Conservation (phyloP, 2,113 vertebrate genomes). For the Triplophysa rosa region DNA sequence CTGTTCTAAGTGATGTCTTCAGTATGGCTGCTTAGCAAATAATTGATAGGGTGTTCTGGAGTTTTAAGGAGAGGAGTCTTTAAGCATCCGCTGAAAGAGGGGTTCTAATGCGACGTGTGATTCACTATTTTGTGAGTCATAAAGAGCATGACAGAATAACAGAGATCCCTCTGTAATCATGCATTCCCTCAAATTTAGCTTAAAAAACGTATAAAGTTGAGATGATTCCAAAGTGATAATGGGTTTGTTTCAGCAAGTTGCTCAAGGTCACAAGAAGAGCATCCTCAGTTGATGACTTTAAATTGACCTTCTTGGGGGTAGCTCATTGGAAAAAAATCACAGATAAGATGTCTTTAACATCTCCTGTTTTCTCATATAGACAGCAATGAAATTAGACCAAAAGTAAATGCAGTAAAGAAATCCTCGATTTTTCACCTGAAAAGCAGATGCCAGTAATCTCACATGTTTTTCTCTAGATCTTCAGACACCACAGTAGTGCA, state of each 20-base stretch:
- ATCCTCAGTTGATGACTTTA: conserved; percentile 4
- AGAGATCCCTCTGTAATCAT: conserved; percentile 4
- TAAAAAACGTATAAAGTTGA: conserved; percentile 51
- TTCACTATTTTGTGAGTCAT: conserved; percentile 68
- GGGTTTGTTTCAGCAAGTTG: not conserved
- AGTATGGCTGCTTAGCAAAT: conserved; percentile 73
- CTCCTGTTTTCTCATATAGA: no score
- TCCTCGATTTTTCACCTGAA: no score
- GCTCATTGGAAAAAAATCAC: no score
- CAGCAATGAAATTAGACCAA: no score
- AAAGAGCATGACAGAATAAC: conserved; percentile 45
- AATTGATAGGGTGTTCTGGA: conserved; percentile 71
- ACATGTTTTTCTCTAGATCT: no score
- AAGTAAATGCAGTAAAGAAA: no score
- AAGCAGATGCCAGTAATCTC: no score
- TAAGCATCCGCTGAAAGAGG: conserved; percentile 53
- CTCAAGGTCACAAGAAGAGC: not conserved
- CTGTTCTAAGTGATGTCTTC: conserved; percentile 72
- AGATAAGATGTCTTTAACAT: no score
- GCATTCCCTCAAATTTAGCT: conserved; percentile 38
- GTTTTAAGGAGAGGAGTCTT: conserved; percentile 64
- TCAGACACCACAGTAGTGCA: no score
- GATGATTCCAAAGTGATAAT: conserved; percentile 44
- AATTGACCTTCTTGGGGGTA: not conserved
- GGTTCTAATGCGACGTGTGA: conserved; percentile 62